Percentiles rank a stretch among this genome's conserved stretches.
Conservation (phyloP, 2,888 invertebrate genomes). For the Epinotia bilunana region DNA sequence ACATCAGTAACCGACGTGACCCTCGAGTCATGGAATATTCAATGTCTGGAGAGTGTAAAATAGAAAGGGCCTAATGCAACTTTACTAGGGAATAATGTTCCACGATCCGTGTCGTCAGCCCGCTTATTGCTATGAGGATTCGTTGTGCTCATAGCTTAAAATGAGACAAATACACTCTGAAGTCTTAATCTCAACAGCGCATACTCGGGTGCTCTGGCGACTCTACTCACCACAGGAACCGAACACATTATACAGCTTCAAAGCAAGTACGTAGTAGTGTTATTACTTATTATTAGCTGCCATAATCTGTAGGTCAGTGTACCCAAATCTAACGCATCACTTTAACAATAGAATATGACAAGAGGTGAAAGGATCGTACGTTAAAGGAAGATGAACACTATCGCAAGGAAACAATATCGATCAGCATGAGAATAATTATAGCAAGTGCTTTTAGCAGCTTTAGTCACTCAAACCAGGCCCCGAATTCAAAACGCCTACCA, state of each 20-base stretch:
- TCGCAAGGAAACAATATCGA: not conserved
- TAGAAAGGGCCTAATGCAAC: not conserved
- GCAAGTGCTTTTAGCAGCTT: not conserved
- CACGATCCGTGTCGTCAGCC: too few species aligned
- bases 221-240: too few species aligned
- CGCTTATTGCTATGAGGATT: too few species aligned
- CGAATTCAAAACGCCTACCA: not conserved
- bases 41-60: not conserved
- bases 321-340: not conserved
- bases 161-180: too few species aligned
- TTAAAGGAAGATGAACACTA: not conserved
- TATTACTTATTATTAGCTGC: too few species aligned
- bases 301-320: too few species aligned
- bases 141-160: too few species aligned
- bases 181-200: too few species aligned
- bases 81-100: not conserved
- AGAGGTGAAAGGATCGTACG: not conserved
- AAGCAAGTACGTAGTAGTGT: too few species aligned
- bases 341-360: not conserved
- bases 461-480: not conserved
- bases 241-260: too few species aligned
- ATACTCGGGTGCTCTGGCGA: too few species aligned
- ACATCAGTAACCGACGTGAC: conserved; percentile 11
- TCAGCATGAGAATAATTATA: conserved; percentile 1
- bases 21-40: conserved; percentile 10